phyloP scores from a whole-genome alignment of 1,140 invertebrate genomes.

The Saxidomus purpurata region DNA sequence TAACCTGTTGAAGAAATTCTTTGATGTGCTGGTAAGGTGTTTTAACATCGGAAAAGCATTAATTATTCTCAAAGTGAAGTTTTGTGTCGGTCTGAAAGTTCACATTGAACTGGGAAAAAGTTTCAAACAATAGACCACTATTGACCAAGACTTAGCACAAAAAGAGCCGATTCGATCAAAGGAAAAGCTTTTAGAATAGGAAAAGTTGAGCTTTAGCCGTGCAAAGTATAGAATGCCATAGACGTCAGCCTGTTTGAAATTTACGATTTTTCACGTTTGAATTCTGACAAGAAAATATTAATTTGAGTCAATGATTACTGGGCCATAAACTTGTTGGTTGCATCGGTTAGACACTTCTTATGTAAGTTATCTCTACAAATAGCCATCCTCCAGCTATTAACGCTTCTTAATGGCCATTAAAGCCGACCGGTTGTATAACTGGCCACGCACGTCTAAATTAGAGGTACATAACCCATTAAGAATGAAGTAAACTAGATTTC shows the following conservation, averaged over 20 bases:
- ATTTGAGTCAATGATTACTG: slow-evolving; percentile 47
- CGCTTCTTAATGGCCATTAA: slow-evolving; percentile 65
- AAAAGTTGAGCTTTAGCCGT: neutral
- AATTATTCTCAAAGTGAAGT: slow-evolving; percentile 19
- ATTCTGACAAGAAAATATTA: slow-evolving; percentile 63
- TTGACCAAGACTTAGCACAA: slow-evolving; percentile 8
- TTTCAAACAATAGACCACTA: neutral
- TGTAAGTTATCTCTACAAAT: slow-evolving; percentile 47
- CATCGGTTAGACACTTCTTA: slow-evolving; percentile 55
- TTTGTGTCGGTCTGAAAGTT: slow-evolving; percentile 17
- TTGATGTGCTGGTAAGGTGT: slow-evolving; percentile 26
- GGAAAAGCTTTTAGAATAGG: neutral
- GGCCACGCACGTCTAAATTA: slow-evolving; percentile 39
- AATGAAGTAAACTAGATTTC: neutral
- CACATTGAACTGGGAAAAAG: neutral
- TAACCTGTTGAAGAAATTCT: neutral
- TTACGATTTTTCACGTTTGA: slow-evolving; percentile 62
- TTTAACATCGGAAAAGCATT: slow-evolving; percentile 30
- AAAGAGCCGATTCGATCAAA: neutral
- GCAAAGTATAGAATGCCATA: neutral
- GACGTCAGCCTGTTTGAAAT: slow-evolving; percentile 50
- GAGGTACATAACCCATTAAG: slow-evolving; percentile 31
- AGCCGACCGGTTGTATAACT: slow-evolving; percentile 13
- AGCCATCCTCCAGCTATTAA: slow-evolving; percentile 54
- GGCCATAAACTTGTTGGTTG: slow-evolving; percentile 52